A percentile compares a stretch with the other conserved stretches of the same genome.
phyloP scores from a whole-genome alignment of 2,888 invertebrate species.

The Rapana venosa region DNA sequence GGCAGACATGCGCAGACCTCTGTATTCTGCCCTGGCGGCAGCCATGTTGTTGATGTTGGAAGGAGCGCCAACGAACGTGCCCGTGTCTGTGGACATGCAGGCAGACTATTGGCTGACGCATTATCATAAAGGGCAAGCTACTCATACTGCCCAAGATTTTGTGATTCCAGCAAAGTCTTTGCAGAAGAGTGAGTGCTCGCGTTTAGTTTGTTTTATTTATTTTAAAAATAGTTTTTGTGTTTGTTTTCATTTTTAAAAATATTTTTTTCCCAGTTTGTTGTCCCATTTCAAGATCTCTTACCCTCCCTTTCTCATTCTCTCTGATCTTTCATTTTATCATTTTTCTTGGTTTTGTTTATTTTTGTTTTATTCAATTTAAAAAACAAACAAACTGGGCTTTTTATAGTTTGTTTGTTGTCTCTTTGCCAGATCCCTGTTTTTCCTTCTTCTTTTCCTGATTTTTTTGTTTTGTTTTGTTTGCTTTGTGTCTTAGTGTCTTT shows the following conservation, averaged over 20 bases:
- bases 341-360: not conserved
- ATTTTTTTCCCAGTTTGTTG: not conserved
- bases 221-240: not conserved
- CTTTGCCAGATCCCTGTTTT: not conserved
- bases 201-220: not conserved
- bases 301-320: not conserved
- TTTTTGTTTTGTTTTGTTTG: not conserved
- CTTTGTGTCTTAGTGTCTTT: not conserved
- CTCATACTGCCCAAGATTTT: slow-evolving; percentile 4
- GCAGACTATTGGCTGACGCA: slow-evolving; percentile 36
- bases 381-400: not conserved
- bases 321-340: not conserved
- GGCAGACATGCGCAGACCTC: slow-evolving; percentile 62
- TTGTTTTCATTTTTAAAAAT: not conserved
- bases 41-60: slow-evolving; percentile 36
- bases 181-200: slow-evolving; percentile 19
- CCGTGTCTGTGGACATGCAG: slow-evolving; percentile 8
- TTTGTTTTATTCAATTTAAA: not conserved
- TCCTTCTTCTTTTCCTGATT: not conserved
- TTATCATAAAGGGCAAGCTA: not conserved
- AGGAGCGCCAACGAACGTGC: slow-evolving; percentile 33
- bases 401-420: not conserved
- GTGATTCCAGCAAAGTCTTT: not conserved
- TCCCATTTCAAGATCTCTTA: not conserved
- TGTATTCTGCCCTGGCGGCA: slow-evolving; percentile 59